Evolutionary conservation across 2,888 invertebrate species (phyloP).

Genomic region (Amphipyra tragopoginis): DNA sequence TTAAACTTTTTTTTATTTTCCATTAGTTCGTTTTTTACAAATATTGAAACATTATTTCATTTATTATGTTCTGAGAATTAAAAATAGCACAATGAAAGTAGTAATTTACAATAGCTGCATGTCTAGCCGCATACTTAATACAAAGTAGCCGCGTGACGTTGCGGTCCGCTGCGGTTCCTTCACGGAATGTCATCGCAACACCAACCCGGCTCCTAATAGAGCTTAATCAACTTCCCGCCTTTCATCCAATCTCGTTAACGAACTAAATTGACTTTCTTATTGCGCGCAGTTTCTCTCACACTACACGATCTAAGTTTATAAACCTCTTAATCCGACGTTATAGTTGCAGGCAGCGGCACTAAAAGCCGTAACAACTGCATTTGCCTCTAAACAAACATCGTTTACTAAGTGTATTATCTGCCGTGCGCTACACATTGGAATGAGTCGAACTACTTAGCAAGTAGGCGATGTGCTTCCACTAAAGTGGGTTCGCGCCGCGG

Average conservation of each 20-base stretch:
- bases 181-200: constrained; percentile 75
- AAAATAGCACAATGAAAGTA: constrained; percentile 11
- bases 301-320: constrained; percentile 75
- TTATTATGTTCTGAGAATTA: not conserved
- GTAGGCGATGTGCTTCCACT: constrained; percentile 73
- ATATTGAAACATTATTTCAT: not conserved
- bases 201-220: constrained; percentile 73
- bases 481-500: constrained; percentile 77
- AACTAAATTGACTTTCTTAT: constrained; percentile 83
- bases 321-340: constrained; percentile 75
- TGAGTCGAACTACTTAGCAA: constrained; percentile 78
- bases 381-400: constrained; percentile 78
- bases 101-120: constrained; percentile 51
- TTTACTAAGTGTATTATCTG: constrained; percentile 78
- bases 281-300: constrained; percentile 72
- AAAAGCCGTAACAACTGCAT: constrained; percentile 81
- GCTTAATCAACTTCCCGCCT: constrained; percentile 82
- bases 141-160: constrained; percentile 55
- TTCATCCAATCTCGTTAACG: constrained; percentile 83
- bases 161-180: constrained; percentile 74
- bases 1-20: no score
- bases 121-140: constrained; percentile 41
- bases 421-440: constrained; percentile 74
- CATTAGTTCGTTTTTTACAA: not conserved
- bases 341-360: constrained; percentile 70